Percentiles rank a stretch among this genome's conserved stretches.
Conservation (phyloP, 2,888 invertebrate genomes). For the Cephus pygmeus region DNA sequence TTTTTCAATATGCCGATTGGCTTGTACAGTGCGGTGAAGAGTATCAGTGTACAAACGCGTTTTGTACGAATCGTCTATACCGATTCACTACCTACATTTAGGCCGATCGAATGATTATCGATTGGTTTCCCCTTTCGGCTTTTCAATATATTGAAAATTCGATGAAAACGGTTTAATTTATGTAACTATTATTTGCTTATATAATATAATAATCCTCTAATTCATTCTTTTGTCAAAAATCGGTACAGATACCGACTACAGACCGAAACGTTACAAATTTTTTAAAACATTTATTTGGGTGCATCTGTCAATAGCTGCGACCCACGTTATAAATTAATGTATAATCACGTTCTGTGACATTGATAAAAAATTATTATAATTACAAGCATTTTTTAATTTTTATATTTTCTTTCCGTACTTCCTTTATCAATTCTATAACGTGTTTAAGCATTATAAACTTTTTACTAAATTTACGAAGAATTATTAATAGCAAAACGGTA, state of each 20-base stretch:
- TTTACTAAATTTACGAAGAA: too few relatives aligned
- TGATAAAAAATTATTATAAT: too few relatives aligned
- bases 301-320: too few relatives aligned
- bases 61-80: not conserved
- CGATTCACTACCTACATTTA: not conserved
- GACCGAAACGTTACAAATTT: too few relatives aligned
- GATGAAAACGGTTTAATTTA: not conserved
- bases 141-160: not conserved
- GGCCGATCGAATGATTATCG: not conserved
- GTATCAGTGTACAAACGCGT: not conserved
- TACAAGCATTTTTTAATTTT: too few relatives aligned
- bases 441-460: not conserved
- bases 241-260: too few relatives aligned
- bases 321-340: too few relatives aligned
- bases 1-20: conserved; percentile 39
- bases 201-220: not conserved
- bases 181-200: not conserved
- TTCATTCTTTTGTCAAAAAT: not conserved
- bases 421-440: not conserved
- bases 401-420: too few relatives aligned
- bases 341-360: too few relatives aligned
- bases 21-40: not conserved
- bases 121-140: not conserved
- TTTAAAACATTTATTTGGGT: too few relatives aligned
- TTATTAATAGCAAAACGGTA: too few relatives aligned